phyloP scores from a whole-genome alignment of 1,140 invertebrate species.

The Drosophila elegans region DNA sequence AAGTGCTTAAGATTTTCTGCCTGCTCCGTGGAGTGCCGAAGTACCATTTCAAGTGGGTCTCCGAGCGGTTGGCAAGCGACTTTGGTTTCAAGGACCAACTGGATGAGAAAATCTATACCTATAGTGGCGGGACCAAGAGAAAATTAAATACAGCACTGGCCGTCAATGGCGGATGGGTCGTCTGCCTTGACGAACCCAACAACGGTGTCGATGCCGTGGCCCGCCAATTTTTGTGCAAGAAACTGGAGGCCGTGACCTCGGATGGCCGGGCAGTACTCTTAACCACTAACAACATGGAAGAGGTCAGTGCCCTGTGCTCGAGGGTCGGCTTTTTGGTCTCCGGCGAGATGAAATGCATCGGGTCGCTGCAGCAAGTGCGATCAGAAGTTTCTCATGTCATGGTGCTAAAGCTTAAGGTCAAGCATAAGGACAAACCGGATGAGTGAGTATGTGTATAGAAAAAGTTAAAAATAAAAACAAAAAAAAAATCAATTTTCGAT shows the following conservation, averaged over 20 bases:
- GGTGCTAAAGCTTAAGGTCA: slow-evolving; percentile 16
- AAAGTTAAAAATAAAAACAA: too few species aligned
- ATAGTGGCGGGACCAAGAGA: slow-evolving; percentile 96
- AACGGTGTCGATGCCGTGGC: slow-evolving; percentile 96
- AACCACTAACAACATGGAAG: slow-evolving; percentile 87
- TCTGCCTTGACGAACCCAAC: slow-evolving; percentile 94
- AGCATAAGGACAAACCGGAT: not conserved
- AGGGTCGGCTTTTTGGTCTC: slow-evolving; percentile 94
- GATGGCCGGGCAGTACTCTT: slow-evolving; percentile 89
- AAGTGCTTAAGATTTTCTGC: slow-evolving; percentile 90
- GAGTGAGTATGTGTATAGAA: not conserved
- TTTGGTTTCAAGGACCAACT: slow-evolving; percentile 82
- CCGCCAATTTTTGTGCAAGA: slow-evolving; percentile 92
- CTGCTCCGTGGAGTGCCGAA: slow-evolving; percentile 89
- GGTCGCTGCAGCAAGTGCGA: slow-evolving; percentile 88
- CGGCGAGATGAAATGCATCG: slow-evolving; percentile 89
- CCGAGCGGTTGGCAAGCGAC: slow-evolving; percentile 67
- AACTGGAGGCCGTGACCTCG: slow-evolving; percentile 86
- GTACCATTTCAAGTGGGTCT: slow-evolving; percentile 82
- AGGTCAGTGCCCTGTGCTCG: slow-evolving; percentile 88
- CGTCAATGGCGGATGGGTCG: slow-evolving; percentile 92
- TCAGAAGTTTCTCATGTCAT: slow-evolving; percentile 88
- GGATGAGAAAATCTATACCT: slow-evolving; percentile 86
- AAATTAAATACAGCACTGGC: slow-evolving; percentile 96
- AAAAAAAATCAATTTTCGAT: too few species aligned